phyloP scores from a whole-genome alignment of 2,113 vertebrate genomes.

The Phocoena phocoena region DNA sequence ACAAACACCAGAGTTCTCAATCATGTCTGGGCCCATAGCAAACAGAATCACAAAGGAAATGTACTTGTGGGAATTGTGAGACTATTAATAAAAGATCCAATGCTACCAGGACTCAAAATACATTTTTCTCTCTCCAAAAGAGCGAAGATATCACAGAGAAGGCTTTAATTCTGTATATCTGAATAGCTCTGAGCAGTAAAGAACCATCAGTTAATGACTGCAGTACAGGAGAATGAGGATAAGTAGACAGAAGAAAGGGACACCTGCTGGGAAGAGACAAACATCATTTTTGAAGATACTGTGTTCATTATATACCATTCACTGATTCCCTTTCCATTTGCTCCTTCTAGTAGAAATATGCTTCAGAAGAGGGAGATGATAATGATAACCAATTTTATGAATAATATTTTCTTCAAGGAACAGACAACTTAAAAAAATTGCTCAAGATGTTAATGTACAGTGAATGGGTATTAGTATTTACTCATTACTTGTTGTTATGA shows the following conservation, averaged over 20 bases:
- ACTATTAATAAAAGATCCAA: slow-evolving; percentile 50
- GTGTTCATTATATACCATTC: background rate
- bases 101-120: background rate
- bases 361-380: background rate
- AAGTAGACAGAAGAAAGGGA: background rate
- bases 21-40: background rate
- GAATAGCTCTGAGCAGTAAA: background rate
- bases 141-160: background rate
- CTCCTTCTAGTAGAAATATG: background rate
- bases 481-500: background rate
- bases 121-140: background rate
- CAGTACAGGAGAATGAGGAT: background rate
- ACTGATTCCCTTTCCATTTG: background rate
- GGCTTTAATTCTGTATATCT: background rate
- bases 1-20: background rate
- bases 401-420: background rate
- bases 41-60: slow-evolving; percentile 47
- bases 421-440: background rate
- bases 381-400: background rate
- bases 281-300: background rate
- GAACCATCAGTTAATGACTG: slow-evolving; percentile 9
- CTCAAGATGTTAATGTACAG: background rate
- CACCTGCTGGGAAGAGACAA: background rate
- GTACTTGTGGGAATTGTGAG: slow-evolving; percentile 12
- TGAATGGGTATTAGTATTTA: background rate